phyloP scores from a whole-genome alignment of 2,113 vertebrate genomes.

The Ranitomeya imitator region DNA sequence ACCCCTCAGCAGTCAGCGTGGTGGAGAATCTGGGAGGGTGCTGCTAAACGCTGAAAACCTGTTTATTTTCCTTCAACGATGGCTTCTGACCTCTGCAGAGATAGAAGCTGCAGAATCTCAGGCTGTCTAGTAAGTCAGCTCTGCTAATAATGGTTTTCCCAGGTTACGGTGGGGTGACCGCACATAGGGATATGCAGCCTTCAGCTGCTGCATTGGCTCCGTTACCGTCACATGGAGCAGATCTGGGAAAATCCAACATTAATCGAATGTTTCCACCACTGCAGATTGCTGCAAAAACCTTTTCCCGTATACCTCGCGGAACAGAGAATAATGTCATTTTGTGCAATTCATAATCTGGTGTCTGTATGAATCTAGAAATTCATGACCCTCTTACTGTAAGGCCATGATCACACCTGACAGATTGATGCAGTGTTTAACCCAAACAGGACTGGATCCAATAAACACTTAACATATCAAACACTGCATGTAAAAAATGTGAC shows the following conservation, averaged over 20 bases:
- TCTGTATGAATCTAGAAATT: too few species aligned
- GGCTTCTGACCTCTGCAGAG: background rate
- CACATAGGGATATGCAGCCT: background rate
- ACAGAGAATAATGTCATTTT: too few species aligned
- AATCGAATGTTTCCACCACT: background rate
- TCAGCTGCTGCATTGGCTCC: background rate
- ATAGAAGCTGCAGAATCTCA: background rate
- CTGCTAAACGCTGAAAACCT: background rate
- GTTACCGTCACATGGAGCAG: background rate
- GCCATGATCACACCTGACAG: too few species aligned
- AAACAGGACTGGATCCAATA: background rate
- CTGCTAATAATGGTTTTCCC: slow-evolving; percentile 17
- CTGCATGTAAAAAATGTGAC: too few species aligned
- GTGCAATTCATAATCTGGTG: too few species aligned
- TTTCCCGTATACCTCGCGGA: background rate
- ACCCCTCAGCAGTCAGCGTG: slow-evolving; percentile 23
- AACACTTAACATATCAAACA: too few species aligned
- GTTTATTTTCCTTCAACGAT: background rate
- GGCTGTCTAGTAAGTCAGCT: background rate
- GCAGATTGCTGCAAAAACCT: background rate
- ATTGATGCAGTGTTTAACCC: background rate
- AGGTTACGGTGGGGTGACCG: background rate
- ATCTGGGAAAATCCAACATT: background rate
- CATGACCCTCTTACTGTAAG: too few species aligned
- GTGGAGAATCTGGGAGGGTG: background rate